Evolutionary conservation across 2,888 invertebrate species (phyloP).

Genomic region (Apotomis turbidana): DNA sequence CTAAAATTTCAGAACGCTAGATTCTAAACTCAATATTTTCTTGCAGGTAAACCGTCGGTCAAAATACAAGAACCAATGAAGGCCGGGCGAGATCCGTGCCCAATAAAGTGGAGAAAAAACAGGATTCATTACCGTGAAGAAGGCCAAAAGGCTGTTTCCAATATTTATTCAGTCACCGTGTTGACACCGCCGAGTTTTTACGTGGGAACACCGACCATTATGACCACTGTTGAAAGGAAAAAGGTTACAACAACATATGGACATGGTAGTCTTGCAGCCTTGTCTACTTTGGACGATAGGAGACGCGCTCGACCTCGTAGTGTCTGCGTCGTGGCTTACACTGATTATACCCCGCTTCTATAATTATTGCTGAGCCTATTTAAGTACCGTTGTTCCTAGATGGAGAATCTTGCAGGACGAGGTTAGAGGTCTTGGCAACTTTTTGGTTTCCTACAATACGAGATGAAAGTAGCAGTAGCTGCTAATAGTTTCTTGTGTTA

Average conservation of each 20-base stretch:
- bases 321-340: slow-evolving; percentile 27
- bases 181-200: slow-evolving; percentile 58
- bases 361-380: slow-evolving; percentile 34
- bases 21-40: too few species aligned
- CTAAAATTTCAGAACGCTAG: too few species aligned
- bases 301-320: slow-evolving; percentile 52
- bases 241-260: slow-evolving; percentile 1
- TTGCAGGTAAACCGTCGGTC: background rate
- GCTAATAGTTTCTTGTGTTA: slow-evolving; percentile 14
- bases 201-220: slow-evolving; percentile 65
- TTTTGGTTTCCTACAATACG: background rate
- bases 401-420: slow-evolving; percentile 4
- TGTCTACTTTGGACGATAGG: background rate
- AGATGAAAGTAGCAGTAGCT: slow-evolving; percentile 15
- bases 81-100: slow-evolving; percentile 28
- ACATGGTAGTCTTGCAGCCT: background rate
- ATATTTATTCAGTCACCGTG: slow-evolving; percentile 38
- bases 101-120: slow-evolving; percentile 39
- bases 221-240: slow-evolving; percentile 30
- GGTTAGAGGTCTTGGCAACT: background rate
- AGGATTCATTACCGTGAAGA: slow-evolving; percentile 38
- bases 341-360: slow-evolving; percentile 34
- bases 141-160: slow-evolving; percentile 40
- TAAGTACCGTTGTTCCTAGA: slow-evolving; percentile 31
- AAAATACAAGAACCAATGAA: slow-evolving; percentile 8